phyloP scores from a whole-genome alignment of 2,888 invertebrate species.

The Lithophane socia region DNA sequence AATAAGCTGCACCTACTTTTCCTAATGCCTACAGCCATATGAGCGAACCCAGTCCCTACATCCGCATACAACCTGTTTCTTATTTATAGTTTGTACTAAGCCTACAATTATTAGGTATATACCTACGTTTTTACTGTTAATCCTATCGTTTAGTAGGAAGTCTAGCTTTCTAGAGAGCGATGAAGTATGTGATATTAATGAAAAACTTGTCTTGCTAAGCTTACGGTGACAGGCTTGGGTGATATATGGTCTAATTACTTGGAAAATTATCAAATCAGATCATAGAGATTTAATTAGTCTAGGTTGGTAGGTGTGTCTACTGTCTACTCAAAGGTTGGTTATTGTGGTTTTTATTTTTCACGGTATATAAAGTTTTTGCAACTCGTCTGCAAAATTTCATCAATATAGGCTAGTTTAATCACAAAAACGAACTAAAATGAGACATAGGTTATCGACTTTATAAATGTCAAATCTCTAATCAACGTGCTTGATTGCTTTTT shows the following conservation, averaged over 20 bases:
- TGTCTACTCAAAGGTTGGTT: neutral
- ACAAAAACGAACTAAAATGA: neutral
- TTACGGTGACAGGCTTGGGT: conserved; percentile 3
- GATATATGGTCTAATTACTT: neutral
- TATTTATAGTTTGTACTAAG: conserved; percentile 44
- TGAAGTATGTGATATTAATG: conserved; percentile 40
- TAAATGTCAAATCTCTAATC: neutral
- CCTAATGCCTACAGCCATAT: neutral
- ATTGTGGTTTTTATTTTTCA: neutral
- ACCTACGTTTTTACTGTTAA: conserved; percentile 33
- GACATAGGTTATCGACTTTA: neutral
- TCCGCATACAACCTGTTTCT: conserved; percentile 47
- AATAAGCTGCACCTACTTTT: conserved; percentile 18
- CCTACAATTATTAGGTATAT: conserved; percentile 32
- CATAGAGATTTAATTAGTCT: neutral
- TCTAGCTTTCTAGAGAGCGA: conserved; percentile 45
- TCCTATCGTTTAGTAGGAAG: conserved; percentile 22
- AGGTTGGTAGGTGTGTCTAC: neutral
- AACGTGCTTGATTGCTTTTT: neutral
- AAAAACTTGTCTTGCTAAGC: conserved; percentile 3
- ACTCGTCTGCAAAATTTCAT: neutral
- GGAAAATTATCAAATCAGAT: neutral
- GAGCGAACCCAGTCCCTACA: conserved; percentile 17
- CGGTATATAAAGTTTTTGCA: neutral
- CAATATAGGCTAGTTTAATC: neutral